Percentiles rank a stretch among this genome's conserved stretches.
Conservation (phyloP, 2,113 vertebrate species). For the Daubentonia madagascariensis region DNA sequence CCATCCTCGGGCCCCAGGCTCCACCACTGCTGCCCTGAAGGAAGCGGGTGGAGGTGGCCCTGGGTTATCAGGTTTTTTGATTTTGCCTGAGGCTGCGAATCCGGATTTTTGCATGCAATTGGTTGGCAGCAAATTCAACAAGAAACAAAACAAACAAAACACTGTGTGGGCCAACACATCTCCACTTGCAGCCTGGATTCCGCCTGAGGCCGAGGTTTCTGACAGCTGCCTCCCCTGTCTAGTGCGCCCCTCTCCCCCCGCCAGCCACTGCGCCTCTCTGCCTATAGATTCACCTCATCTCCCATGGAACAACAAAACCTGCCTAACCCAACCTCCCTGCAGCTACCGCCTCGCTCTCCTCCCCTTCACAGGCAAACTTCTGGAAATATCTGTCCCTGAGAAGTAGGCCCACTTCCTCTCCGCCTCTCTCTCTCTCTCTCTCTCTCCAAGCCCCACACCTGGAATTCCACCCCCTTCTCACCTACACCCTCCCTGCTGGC, state of each 20-base stretch:
- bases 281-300: background rate
- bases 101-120: background rate
- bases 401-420: background rate
- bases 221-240: background rate
- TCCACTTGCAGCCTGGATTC: slow-evolving; percentile 22
- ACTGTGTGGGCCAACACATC: slow-evolving; percentile 12
- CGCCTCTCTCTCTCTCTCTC: background rate
- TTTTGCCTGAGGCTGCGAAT: slow-evolving; percentile 33
- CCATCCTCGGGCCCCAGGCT: background rate
- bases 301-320: background rate
- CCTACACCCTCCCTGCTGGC: background rate
- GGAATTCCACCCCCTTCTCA: background rate
- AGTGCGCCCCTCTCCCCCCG: background rate
- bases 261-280: background rate
- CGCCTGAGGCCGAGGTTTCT: background rate
- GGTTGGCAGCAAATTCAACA: background rate
- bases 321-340: background rate
- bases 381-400: background rate
- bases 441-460: background rate
- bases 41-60: background rate
- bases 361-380: background rate
- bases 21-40: background rate
- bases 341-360: background rate
- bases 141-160: slow-evolving; percentile 32
- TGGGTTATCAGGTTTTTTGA: background rate